Base-by-base conservation (phyloP, 2,113 vertebrate genomes). In the Dasypus novemcinctus region DNA sequence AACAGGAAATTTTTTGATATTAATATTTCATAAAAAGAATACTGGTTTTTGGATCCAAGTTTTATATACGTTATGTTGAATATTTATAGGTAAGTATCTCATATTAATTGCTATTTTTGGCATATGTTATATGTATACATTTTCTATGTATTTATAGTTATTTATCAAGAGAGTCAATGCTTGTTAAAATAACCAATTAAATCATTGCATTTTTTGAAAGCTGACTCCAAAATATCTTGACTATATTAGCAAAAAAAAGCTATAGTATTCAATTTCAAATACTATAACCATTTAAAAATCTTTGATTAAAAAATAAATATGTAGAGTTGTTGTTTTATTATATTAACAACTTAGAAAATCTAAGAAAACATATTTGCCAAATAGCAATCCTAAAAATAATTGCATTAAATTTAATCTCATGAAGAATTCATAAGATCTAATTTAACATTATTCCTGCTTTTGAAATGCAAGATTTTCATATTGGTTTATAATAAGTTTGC, bases 331-430 rank as follows among this genome's bases (percentile, higher is more conserved):
- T 83, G 43, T 83, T 95, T 95, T 63, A 12, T 92, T 79, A 59
- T 61, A 90, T 46, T 79, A 84, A 3, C 31, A 82, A 3, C 43
- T 94, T 81, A 84, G 17, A 80, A 95, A 95, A 94, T 54, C 27
- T 78, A 90, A 94, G 43, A 91, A 85, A 88, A 75, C 33, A 2
- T 85, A 72, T 85, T 93, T 92, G 68, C 23, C 76, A 71, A 52
- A 27, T 71, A 87, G 64, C 63, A 85, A 93, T 82, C 88, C 72
- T 88, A 97, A 97, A 97, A 97, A 93, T 96, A 95, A 93, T 92
- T 91, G 7, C 52, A 78, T 57, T 95, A 92, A 89, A 85, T 84
- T 75, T 92, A 20, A 93, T 90, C 25, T 93, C 59, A 90, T 83
- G 63, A 80, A 86, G 69, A 91, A 75, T 92, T 94, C 12, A 93